Conservation (phyloP, 2,113 vertebrate species). For the Odontesthes bonariensis region DNA sequence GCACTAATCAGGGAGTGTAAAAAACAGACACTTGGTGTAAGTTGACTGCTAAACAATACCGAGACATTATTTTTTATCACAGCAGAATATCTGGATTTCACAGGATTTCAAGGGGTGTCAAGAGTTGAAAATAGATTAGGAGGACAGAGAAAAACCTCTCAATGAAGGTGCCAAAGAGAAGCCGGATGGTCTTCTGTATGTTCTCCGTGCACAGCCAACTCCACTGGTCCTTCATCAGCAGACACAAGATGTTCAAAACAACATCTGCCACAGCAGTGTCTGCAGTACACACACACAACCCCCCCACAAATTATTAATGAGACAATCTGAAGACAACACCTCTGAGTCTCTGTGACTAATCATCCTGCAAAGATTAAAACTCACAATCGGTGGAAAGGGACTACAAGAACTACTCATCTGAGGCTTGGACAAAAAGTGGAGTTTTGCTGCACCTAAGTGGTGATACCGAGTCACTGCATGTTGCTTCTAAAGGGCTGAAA, state of each 20-base stretch:
- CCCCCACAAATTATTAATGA: neutral
- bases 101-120: neutral
- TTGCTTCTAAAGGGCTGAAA: neutral
- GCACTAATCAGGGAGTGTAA: neutral
- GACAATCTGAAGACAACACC: neutral
- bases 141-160: slow-evolving; percentile 83
- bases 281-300: slow-evolving; percentile 50
- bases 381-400: slow-evolving; percentile 1
- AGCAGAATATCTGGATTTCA: no score
- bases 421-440: neutral
- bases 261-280: slow-evolving; percentile 91
- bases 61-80: no score
- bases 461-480: slow-evolving; percentile 14
- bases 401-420: neutral
- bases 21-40: neutral
- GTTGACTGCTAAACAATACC: neutral
- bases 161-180: slow-evolving; percentile 91
- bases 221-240: slow-evolving; percentile 93
- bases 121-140: neutral
- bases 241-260: slow-evolving; percentile 88
- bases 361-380: slow-evolving; percentile 8
- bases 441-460: slow-evolving; percentile 53
- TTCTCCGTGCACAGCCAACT: slow-evolving; percentile 93
- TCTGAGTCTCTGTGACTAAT: neutral
- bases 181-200: slow-evolving; percentile 87